Evolutionary conservation across 1,140 invertebrate species (phyloP).

Genomic region (Drosophila mayri): DNA sequence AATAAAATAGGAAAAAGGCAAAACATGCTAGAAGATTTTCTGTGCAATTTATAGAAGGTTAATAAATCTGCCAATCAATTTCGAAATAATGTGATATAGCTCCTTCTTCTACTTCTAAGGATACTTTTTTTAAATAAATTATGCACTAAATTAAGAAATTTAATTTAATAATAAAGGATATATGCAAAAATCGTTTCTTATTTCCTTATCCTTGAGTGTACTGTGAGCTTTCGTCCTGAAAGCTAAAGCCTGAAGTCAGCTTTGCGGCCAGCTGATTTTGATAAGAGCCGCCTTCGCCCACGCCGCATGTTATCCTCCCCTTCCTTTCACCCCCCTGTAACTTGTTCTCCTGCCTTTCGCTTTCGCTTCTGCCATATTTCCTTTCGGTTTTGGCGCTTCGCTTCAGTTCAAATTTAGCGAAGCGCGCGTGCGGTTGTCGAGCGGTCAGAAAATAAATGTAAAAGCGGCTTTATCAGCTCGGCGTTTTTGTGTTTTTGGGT

Average conservation of each 20-base stretch:
- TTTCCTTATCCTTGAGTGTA: conserved; percentile 1
- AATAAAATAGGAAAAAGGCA: no score
- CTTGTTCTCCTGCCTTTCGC: conserved; percentile 1
- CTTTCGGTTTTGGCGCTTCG: conserved; percentile 51
- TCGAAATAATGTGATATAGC: no score
- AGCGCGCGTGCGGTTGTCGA: conserved; percentile 69
- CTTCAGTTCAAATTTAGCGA: conserved; percentile 71
- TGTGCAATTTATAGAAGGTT: no score
- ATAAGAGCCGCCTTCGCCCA: conserved; percentile 36
- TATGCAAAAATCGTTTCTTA: background rate
- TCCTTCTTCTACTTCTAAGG: no score
- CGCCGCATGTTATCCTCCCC: conserved; percentile 11
- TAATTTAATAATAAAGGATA: background rate
- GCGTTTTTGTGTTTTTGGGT: conserved; percentile 27
- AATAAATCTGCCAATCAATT: no score
- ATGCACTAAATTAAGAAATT: background rate
- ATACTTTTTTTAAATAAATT: background rate
- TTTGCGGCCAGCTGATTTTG: conserved; percentile 50
- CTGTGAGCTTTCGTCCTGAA: conserved; percentile 16
- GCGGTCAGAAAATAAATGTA: conserved; percentile 28
- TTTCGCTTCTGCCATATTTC: conserved; percentile 10
- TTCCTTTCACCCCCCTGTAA: background rate
- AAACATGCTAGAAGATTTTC: no score
- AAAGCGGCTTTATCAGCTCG: conserved; percentile 25
- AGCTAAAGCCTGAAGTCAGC: conserved; percentile 13